Evolutionary conservation across 2,113 vertebrate species (phyloP).

Genomic region (Columba janthina): DNA sequence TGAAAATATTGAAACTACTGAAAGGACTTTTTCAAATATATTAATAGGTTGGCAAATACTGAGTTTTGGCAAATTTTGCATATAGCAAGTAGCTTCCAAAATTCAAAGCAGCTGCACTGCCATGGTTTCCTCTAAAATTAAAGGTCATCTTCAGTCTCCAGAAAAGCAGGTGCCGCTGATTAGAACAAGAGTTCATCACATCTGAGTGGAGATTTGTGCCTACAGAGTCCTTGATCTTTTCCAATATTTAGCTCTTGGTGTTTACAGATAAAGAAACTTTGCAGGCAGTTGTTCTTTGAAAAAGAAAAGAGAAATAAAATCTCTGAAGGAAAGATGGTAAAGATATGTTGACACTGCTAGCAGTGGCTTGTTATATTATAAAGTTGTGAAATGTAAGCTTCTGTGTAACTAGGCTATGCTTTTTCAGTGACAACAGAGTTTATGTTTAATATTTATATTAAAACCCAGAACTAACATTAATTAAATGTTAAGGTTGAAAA

Average conservation of each 20-base stretch:
- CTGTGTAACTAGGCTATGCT: background rate
- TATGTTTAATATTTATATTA: background rate
- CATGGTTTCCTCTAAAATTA: background rate
- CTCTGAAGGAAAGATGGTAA: background rate
- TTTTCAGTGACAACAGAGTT: background rate
- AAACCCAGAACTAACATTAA: background rate
- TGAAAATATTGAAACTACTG: background rate
- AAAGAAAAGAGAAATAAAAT: background rate
- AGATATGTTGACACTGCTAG: background rate
- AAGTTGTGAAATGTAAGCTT: background rate
- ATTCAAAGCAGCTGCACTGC: background rate
- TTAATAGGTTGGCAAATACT: background rate
- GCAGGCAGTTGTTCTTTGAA: background rate
- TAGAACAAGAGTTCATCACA: background rate
- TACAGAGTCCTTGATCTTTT: background rate
- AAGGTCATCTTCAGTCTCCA: constrained; percentile 21
- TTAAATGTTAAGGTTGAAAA: background rate
- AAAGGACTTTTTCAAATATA: background rate
- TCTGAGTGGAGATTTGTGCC: background rate
- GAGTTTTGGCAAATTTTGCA: background rate
- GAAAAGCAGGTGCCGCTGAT: background rate
- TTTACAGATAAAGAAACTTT: constrained; percentile 2
- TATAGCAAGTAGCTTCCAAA: background rate
- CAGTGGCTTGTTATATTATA: background rate
- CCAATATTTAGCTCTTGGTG: background rate